phyloP scores from a whole-genome alignment of 2,797 vertebrate genomes.

The Potorous gilbertii region DNA sequence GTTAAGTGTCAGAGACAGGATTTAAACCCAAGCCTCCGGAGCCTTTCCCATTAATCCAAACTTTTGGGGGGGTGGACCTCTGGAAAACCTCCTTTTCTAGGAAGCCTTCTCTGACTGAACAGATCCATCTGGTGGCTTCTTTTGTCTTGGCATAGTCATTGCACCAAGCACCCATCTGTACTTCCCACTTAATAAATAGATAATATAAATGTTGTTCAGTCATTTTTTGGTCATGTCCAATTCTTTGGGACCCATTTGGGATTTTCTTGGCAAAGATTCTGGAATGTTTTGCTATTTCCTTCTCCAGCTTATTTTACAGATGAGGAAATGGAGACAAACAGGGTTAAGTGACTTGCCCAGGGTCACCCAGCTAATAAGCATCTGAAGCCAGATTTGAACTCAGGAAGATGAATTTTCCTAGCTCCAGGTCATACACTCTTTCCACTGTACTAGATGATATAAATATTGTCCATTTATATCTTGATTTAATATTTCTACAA shows the following conservation, averaged over 20 bases:
- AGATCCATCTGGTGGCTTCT: background rate
- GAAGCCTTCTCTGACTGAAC: background rate
- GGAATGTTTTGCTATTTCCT: background rate
- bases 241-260: background rate
- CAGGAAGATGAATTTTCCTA: background rate
- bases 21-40: background rate
- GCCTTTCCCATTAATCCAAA: background rate
- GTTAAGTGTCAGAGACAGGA: background rate
- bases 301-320: background rate
- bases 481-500: slow-evolving; percentile 22
- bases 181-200: background rate
- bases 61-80: background rate
- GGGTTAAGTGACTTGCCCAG: background rate
- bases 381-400: too few species aligned
- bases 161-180: background rate
- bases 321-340: background rate
- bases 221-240: background rate
- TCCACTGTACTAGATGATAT: background rate
- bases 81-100: background rate
- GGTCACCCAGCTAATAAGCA: background rate
- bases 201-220: background rate
- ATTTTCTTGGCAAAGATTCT: background rate
- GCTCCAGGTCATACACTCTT: background rate
- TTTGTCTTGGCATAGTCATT: background rate
- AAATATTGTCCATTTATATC: background rate